phyloP scores from a whole-genome alignment of 2,113 vertebrate genomes.

The Saccopteryx bilineata region DNA sequence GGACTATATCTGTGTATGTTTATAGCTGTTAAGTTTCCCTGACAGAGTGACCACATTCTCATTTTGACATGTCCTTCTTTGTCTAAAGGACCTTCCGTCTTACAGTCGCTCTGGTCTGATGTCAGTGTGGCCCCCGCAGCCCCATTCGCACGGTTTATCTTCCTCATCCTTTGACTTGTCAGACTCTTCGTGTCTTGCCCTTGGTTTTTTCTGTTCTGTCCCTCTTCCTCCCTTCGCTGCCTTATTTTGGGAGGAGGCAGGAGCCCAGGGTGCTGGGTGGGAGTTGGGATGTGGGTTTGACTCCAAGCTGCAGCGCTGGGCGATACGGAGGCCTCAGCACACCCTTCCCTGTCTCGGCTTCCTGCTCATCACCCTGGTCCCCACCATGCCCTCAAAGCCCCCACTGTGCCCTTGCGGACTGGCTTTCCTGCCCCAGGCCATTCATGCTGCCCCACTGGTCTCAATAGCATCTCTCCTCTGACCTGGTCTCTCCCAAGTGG shows the following conservation, averaged over 20 bases:
- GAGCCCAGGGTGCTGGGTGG: background rate
- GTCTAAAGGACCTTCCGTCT: background rate
- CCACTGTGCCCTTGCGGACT: background rate
- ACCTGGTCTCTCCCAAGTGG: accelerated
- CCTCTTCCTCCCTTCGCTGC: background rate
- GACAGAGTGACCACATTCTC: background rate
- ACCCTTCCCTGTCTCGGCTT: background rate
- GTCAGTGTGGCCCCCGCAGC: accelerated
- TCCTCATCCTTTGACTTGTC: background rate
- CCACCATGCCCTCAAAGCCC: too few relatives aligned
- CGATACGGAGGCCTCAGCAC: accelerated
- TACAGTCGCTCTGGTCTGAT: background rate
- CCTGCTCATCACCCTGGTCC: background rate
- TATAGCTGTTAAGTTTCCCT: background rate
- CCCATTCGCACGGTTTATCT: accelerated
- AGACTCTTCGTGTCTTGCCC: background rate
- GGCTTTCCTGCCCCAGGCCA: background rate
- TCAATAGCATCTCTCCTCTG: background rate
- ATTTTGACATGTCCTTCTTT: background rate
- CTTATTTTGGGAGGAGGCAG: background rate
- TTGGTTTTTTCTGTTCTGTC: background rate
- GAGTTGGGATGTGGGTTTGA: accelerated
- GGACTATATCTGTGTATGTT: background rate
- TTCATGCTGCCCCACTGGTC: background rate
- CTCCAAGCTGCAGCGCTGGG: background rate